Base-by-base conservation (phyloP, 1,140 invertebrate genomes). In the Zaprionus taronus region DNA sequence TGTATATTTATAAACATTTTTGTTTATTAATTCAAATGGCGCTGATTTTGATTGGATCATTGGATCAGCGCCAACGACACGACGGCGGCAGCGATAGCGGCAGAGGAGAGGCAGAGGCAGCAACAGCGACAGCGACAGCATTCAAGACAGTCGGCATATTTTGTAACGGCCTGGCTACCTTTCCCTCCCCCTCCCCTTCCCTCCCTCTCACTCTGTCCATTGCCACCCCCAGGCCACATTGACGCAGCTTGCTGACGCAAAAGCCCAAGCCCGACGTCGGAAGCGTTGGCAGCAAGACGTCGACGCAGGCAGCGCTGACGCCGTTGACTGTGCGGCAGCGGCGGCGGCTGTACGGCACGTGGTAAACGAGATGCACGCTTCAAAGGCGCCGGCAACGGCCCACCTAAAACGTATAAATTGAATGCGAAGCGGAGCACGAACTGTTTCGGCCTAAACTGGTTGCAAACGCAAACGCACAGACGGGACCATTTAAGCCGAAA, bases 1-100 rank as follows among this genome's bases (percentile, higher is more conserved):
- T 68, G 44, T 31, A 34, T 58, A 78, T 89, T 90, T 76, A 90
- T 89, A 78, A 84, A 83, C 66, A 79, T 81, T 75, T 90, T 72
- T 76, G 84, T 90, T 90, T 85, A 89, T 89, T 90, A 84, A 89
- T 90, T 89, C 84, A 77, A 89, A 89, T 90, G 85, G 84, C 69
- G 84, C 81, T 83, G 77, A 68, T 47, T 80, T 83, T 87, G 84
- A 87, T 87, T 87, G 79, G 85, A 89, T 87, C 76, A 81, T 72
- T 60, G 70, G 69, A 84, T 81, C 73, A 67, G 58, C 56, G n/a
- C 6, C 6, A 44, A 17, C n/a, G n/a, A 34, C 31, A 7, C 2
- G 7, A 7, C 41, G 17, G 41, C 2, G 41, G n/a, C 6, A 17
- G 41, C 15, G n/a, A n/a, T 7, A 2, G n/a, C n/a, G 47, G 0